A percentile compares a stretch with the other conserved stretches of the same genome.
phyloP scores from a whole-genome alignment of 1,140 invertebrate species.

The Bombus sibiricus region DNA sequence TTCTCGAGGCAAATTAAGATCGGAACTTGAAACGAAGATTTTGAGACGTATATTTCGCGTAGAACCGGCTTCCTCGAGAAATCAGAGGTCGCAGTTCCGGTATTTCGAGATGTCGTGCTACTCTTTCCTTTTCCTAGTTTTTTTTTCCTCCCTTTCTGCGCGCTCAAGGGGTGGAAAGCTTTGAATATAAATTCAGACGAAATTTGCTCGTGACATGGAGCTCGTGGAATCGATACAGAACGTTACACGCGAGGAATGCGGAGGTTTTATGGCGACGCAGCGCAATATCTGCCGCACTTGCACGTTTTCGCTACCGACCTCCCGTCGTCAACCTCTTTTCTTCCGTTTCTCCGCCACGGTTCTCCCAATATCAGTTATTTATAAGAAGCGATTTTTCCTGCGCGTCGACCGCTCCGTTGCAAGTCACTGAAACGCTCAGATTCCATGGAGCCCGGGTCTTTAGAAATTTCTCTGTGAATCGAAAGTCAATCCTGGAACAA shows the following conservation, averaged over 20 bases:
- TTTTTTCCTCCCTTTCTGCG: background rate
- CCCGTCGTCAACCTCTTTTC: background rate
- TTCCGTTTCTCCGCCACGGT: background rate
- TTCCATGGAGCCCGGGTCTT: background rate
- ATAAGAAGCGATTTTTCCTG: conserved; percentile 38
- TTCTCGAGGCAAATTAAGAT: background rate
- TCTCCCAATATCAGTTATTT: conserved; percentile 54
- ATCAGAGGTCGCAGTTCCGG: background rate
- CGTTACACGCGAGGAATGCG: conserved; percentile 35
- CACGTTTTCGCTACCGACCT: conserved; percentile 13
- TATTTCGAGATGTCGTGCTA: background rate
- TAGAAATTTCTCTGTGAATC: background rate
- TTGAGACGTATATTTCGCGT: background rate
- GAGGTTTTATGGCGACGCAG: conserved; percentile 15
- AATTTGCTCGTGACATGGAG: conserved; percentile 27
- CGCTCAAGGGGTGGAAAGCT: background rate
- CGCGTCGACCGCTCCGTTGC: background rate
- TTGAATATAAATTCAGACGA: conserved; percentile 35
- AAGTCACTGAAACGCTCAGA: background rate
- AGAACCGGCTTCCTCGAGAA: background rate
- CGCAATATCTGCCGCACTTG: conserved; percentile 41
- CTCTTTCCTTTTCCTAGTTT: background rate
- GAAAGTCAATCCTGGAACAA: too few species aligned
- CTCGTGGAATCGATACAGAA: conserved; percentile 34
- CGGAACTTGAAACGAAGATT: background rate